Conservation (phyloP, 2,797 vertebrate species). For the Thunnus albacares region DNA sequence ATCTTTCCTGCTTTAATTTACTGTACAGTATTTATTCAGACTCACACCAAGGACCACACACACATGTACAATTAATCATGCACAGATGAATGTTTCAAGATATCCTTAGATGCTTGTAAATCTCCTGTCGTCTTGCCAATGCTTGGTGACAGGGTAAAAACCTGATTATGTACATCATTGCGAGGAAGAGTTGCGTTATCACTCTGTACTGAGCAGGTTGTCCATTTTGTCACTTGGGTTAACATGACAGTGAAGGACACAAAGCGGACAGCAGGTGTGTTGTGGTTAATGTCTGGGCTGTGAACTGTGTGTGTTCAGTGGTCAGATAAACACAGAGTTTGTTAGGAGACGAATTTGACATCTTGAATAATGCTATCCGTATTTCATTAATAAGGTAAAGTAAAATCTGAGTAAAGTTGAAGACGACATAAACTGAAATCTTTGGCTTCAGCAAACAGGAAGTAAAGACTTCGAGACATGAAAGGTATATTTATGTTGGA, state of each 20-base stretch:
- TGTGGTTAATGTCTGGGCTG: background rate
- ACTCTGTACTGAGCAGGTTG: background rate
- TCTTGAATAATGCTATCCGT: no score
- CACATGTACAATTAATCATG: constrained; percentile 5
- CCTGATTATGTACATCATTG: constrained; percentile 10
- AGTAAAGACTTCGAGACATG: no score
- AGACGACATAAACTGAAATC: no score
- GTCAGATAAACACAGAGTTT: no score
- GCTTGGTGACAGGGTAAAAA: constrained; percentile 8
- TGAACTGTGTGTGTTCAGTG: background rate
- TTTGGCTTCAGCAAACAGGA: no score
- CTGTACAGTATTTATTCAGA: background rate
- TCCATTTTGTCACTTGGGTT: background rate
- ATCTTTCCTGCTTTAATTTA: background rate
- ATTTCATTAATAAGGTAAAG: no score
- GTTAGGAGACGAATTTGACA: no score
- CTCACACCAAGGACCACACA: background rate
- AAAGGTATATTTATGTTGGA: no score
- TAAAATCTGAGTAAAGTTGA: no score
- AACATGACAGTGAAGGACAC: constrained; percentile 7
- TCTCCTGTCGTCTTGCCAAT: constrained; percentile 7
- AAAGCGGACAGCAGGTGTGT: background rate
- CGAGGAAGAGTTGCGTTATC: background rate
- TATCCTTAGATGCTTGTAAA: constrained; percentile 14
- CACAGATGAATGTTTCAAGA: constrained; percentile 4